Evolutionary conservation across 2,113 vertebrate genomes (phyloP).

Genomic region (Ciconia boyciana): DNA sequence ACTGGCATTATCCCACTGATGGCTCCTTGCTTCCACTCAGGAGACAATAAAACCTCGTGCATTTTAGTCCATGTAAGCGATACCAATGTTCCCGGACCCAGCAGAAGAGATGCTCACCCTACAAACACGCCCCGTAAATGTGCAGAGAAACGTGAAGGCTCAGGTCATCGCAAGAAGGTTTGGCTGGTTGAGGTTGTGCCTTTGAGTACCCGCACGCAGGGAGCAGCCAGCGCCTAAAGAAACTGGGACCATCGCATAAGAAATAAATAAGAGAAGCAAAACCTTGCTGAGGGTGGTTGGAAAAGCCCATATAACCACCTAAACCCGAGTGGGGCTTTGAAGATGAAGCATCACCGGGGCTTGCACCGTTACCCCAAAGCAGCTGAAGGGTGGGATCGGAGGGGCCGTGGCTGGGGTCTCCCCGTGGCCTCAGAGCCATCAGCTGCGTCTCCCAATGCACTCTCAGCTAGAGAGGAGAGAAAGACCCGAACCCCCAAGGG

Average conservation of each 20-base stretch:
- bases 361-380: background rate
- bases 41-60: background rate
- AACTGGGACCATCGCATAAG: background rate
- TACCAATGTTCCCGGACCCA: background rate
- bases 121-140: rapidly evolving
- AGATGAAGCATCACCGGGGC: background rate
- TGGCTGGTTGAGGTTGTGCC: background rate
- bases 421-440: background rate
- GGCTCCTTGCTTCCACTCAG: background rate
- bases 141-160: background rate
- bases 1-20: background rate
- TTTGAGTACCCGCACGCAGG: background rate
- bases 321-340: background rate
- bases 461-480: background rate
- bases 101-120: background rate
- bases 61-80: background rate
- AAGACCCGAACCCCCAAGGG: background rate
- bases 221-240: background rate
- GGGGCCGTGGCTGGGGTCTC: background rate
- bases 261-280: background rate
- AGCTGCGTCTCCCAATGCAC: background rate
- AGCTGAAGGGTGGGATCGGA: background rate
- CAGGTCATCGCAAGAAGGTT: background rate
- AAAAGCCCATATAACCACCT: background rate
- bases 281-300: background rate